Percentiles rank a stretch among this genome's conserved stretches.
Evolutionary conservation across 2,888 invertebrate genomes (phyloP).

Genomic region (Lasioglossum villosulum): DNA sequence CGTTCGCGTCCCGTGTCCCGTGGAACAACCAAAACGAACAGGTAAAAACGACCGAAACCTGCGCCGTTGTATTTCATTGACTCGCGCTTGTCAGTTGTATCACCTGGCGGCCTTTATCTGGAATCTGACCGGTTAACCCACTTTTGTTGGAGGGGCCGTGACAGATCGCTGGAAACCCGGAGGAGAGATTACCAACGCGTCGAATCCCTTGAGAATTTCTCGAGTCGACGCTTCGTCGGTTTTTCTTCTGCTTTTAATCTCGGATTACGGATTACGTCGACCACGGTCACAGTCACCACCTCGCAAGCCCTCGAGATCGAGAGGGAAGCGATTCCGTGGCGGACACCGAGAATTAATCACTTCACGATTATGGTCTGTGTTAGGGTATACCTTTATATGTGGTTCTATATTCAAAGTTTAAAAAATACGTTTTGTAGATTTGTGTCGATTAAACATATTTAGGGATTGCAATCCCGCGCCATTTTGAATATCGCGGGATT

Average conservation of each 20-base stretch:
- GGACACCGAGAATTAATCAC: background rate
- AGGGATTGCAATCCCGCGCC: no score
- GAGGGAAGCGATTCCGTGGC: background rate
- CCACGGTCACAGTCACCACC: no score
- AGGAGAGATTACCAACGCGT: background rate
- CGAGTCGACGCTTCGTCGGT: background rate
- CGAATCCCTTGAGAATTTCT: constrained; percentile 5
- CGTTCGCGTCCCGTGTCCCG: background rate
- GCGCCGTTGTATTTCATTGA: constrained; percentile 44
- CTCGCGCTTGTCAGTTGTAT: constrained; percentile 36
- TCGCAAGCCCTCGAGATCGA: background rate
- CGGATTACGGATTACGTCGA: background rate
- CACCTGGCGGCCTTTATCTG: constrained; percentile 66
- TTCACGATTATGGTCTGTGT: background rate
- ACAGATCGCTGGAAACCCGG: constrained; percentile 48
- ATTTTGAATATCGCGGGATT: no score
- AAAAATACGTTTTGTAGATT: no score
- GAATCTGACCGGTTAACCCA: constrained; percentile 68
- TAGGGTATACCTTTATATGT: no score
- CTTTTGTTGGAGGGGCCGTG: constrained; percentile 49
- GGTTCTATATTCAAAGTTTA: no score
- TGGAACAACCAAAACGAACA: constrained; percentile 16
- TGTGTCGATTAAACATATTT: no score
- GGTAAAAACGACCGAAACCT: constrained; percentile 49
- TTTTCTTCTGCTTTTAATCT: background rate